Evolutionary conservation across 2,113 vertebrate genomes (phyloP).

Genomic region (Motacilla alba): DNA sequence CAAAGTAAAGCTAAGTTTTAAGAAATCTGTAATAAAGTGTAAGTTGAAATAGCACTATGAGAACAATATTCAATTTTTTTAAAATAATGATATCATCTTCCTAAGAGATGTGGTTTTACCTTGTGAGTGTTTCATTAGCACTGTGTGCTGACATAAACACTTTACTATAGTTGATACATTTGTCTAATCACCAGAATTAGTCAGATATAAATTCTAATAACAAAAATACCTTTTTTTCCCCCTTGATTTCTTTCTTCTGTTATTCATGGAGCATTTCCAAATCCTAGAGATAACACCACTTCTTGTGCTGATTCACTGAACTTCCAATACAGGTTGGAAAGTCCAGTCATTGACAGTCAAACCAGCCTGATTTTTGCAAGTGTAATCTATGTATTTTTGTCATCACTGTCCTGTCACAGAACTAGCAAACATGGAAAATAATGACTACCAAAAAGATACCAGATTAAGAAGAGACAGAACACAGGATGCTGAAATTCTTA

Average conservation of each 20-base stretch:
- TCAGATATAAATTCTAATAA: neutral
- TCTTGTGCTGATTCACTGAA: neutral
- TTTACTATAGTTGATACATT: neutral
- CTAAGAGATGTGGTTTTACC: neutral
- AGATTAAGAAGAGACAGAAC: conserved; percentile 32
- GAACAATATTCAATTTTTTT: neutral
- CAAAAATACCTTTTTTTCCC: neutral
- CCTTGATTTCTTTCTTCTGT: neutral
- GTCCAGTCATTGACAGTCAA: neutral
- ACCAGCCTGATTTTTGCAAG: neutral
- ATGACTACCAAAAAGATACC: conserved; percentile 29
- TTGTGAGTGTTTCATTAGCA: neutral
- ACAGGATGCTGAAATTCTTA: conserved; percentile 63
- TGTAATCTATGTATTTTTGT: conserved; percentile 12
- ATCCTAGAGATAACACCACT: neutral
- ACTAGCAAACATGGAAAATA: neutral
- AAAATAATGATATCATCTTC: neutral
- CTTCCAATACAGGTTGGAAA: neutral
- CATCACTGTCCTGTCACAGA: conserved; percentile 25
- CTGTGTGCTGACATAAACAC: neutral
- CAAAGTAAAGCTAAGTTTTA: neutral
- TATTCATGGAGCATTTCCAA: neutral
- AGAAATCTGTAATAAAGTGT: neutral
- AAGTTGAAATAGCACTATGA: neutral
- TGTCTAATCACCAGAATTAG: neutral